Percentiles rank a stretch among this genome's conserved stretches.
phyloP scores from a whole-genome alignment of 1,140 invertebrate species.

The Panagrolaimus sp. region DNA sequence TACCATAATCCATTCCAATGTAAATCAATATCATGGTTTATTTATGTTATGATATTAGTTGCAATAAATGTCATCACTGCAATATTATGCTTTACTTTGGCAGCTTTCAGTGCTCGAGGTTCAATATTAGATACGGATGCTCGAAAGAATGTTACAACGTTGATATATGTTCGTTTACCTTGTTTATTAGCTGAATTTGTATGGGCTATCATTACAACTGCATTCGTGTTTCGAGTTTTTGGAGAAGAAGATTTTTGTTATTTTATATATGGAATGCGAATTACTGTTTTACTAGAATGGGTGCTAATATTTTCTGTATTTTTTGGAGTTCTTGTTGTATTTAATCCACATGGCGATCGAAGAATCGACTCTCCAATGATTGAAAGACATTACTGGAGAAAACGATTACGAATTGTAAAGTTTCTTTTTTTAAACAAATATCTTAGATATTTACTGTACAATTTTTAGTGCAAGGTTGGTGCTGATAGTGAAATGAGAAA shows the following conservation, averaged over 20 bases:
- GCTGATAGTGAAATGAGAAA: slow-evolving; percentile 46
- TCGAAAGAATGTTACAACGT: slow-evolving; percentile 33
- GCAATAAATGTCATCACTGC: slow-evolving; percentile 39
- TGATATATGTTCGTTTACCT: slow-evolving; percentile 52
- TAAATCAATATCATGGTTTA: slow-evolving; percentile 31
- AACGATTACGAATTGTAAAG: slow-evolving; percentile 39
- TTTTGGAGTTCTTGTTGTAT: slow-evolving; percentile 52
- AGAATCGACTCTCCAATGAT: slow-evolving; percentile 38
- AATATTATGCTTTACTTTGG: slow-evolving; percentile 31
- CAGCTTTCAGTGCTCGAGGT: slow-evolving; percentile 39
- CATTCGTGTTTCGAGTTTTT: slow-evolving; percentile 45
- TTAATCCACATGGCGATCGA: slow-evolving; percentile 46
- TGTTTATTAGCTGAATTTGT: slow-evolving; percentile 51
- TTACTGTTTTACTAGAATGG: slow-evolving; percentile 52
- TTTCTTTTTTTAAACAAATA: slow-evolving; percentile 4
- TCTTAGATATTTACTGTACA: background rate
- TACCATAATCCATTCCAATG: slow-evolving; percentile 49
- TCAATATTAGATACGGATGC: slow-evolving; percentile 51
- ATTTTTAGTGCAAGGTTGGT: slow-evolving; percentile 51
- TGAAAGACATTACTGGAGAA: slow-evolving; percentile 46
- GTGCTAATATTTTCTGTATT: slow-evolving; percentile 45
- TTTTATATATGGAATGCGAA: slow-evolving; percentile 23
- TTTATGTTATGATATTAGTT: slow-evolving; percentile 39
- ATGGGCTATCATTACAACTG: slow-evolving; percentile 43
- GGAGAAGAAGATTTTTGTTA: slow-evolving; percentile 28